Conservation (phyloP, 2,888 invertebrate species). For the Scaptodrosophila latifasciaeformis region DNA sequence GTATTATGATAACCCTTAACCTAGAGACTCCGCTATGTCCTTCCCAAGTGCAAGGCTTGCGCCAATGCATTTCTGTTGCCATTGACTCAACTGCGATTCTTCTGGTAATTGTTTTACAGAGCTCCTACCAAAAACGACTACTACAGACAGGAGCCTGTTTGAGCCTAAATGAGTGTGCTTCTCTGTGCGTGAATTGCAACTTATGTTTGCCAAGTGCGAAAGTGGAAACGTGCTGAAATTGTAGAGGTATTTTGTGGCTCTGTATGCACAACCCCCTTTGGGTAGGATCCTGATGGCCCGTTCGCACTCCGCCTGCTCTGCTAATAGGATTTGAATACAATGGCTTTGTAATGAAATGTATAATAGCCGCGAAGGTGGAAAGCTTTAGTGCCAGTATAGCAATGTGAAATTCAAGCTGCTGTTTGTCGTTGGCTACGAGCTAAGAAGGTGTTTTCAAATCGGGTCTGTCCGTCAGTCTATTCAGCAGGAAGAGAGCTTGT, state of each 20-base stretch:
- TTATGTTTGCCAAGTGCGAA: slow-evolving; percentile 68
- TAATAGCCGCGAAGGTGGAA: slow-evolving; percentile 59
- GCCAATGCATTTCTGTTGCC: no score
- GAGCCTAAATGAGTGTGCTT: no score
- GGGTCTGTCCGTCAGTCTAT: background rate
- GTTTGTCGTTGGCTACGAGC: slow-evolving; percentile 36
- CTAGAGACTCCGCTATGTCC: no score
- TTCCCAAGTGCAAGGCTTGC: no score
- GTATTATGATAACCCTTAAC: no score
- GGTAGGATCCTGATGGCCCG: slow-evolving; percentile 12
- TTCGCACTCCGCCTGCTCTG: slow-evolving; percentile 57
- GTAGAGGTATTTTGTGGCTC: slow-evolving; percentile 27
- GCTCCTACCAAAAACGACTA: no score
- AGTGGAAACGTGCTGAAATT: slow-evolving; percentile 66
- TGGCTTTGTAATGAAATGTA: slow-evolving; percentile 66
- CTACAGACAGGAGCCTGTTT: no score
- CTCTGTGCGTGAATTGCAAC: slow-evolving; percentile 38
- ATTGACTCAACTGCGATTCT: no score
- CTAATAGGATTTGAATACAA: slow-evolving; percentile 66
- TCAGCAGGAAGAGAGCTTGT: no score
- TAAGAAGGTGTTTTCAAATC: slow-evolving; percentile 16
- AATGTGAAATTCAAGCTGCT: slow-evolving; percentile 62
- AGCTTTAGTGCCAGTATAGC: no score
- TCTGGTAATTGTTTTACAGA: no score
- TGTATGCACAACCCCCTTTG: no score